These are phyloP conservation scores for Conus ventricosus DNA, from an alignment of 1,140 invertebrate species.

Conservation along the genomic window DNA sequence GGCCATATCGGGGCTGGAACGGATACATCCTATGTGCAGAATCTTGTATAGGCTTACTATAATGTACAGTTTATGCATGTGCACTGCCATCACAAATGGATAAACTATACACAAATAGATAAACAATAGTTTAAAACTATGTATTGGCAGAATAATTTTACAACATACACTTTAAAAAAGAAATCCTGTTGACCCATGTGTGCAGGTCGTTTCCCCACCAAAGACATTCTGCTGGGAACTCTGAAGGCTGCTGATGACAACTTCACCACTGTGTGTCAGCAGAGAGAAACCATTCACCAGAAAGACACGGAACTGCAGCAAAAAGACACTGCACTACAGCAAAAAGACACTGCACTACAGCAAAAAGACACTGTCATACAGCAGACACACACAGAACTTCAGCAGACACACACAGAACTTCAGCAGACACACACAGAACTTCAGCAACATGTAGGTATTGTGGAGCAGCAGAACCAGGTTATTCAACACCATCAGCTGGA, in stretches of 20 bases:
- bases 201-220: constrained; percentile 43
- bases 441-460: constrained; percentile 15
- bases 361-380: constrained; percentile 16
- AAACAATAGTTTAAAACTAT: too few species aligned
- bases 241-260: constrained; percentile 47
- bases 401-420: constrained; percentile 33
- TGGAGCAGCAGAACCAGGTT: constrained; percentile 27
- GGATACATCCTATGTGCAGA: too few species aligned
- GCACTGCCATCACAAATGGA: too few species aligned
- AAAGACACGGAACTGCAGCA: constrained; percentile 28
- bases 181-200: not conserved
- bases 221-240: constrained; percentile 38
- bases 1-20: too few species aligned
- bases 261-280: constrained; percentile 30
- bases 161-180: too few species aligned
- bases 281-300: constrained; percentile 37
- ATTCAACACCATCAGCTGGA: constrained; percentile 19
- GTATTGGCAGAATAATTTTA: too few species aligned
- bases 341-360: constrained; percentile 21
- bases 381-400: constrained; percentile 23
- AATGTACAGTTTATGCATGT: too few species aligned
- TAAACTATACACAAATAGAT: too few species aligned
- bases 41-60: too few species aligned
- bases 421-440: constrained; percentile 35
- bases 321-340: constrained; percentile 15